Percentiles rank a stretch among this genome's conserved stretches.
Evolutionary conservation across 2,113 vertebrate species (phyloP).

Genomic region (Ceyx margarethae): DNA sequence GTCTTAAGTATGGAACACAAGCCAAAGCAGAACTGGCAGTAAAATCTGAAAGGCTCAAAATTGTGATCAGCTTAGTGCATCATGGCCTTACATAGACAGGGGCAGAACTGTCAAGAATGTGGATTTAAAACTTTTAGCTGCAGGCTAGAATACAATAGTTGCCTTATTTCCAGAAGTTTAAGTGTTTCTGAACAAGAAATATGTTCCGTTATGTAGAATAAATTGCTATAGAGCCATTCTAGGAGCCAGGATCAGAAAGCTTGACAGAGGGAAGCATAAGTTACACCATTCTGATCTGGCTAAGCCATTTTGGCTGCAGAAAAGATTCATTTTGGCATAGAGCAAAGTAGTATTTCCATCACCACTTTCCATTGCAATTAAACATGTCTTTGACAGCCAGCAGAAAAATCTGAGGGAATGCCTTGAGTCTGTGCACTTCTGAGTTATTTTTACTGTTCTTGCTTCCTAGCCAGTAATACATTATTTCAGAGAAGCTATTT

Average conservation of each 20-base stretch:
- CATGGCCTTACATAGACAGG: rapidly evolving
- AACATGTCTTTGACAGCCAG: conserved; percentile 7
- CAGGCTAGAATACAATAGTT: background rate
- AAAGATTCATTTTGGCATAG: conserved; percentile 21
- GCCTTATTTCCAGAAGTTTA: background rate
- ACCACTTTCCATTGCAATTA: conserved; percentile 9
- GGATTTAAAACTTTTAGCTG: background rate
- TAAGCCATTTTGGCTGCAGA: conserved; percentile 5
- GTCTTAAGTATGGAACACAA: background rate
- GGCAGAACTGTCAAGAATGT: background rate
- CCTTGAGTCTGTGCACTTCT: background rate
- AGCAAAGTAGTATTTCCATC: conserved; percentile 17
- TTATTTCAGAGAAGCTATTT: background rate
- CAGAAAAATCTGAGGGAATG: background rate
- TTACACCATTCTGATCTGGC: background rate
- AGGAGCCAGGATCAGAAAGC: background rate
- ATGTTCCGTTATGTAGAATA: background rate
- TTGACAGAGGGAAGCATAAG: background rate
- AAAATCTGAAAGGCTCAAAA: background rate
- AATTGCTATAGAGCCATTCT: background rate
- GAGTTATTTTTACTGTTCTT: background rate
- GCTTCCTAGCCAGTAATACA: background rate
- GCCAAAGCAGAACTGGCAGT: background rate
- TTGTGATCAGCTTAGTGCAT: background rate
- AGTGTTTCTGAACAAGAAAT: background rate